Conservation (phyloP, 2,113 vertebrate species). For the Nothobranchius kuhntae region DNA sequence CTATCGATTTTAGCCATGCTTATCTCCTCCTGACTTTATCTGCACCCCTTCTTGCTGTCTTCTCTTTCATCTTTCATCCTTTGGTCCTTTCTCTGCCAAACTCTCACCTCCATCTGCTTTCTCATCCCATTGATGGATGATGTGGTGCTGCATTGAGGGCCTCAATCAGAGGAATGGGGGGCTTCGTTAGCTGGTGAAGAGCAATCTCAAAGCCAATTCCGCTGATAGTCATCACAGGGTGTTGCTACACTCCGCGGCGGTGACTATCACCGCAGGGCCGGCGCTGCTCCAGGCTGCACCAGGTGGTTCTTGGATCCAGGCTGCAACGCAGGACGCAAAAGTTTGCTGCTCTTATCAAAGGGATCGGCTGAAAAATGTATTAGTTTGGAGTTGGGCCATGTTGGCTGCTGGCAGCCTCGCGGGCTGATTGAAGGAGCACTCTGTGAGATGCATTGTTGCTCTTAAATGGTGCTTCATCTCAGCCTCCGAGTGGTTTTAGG, state of each 20-base stretch:
- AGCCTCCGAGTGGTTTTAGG: slow-evolving; percentile 19
- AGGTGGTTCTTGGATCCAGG: slow-evolving; percentile 2
- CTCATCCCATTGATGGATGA: slow-evolving; percentile 67
- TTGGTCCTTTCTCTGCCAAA: not conserved
- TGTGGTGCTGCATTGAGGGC: slow-evolving; percentile 37
- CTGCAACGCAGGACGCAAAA: slow-evolving; percentile 6
- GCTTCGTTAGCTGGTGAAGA: slow-evolving; percentile 27
- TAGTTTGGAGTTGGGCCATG: slow-evolving; percentile 51
- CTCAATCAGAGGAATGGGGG: slow-evolving; percentile 53
- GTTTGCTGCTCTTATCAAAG: slow-evolving; percentile 40
- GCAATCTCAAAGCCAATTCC: slow-evolving; percentile 73
- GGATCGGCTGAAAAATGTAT: slow-evolving; percentile 54
- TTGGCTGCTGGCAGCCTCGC: slow-evolving; percentile 30
- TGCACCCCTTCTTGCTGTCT: slow-evolving; percentile 27
- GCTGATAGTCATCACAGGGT: slow-evolving; percentile 63
- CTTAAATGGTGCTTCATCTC: slow-evolving; percentile 24
- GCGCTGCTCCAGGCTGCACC: not conserved
- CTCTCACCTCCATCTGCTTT: slow-evolving; percentile 26
- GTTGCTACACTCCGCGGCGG: slow-evolving; percentile 43
- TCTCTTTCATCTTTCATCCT: slow-evolving; percentile 49
- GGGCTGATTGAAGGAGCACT: slow-evolving; percentile 49
- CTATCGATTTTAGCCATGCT: slow-evolving; percentile 24
- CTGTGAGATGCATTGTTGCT: slow-evolving; percentile 28
- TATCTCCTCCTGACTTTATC: slow-evolving; percentile 49
- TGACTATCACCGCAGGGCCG: slow-evolving; percentile 46